Evolutionary conservation across 2,797 vertebrate species (phyloP).

Genomic region (Sebastes goodei): DNA sequence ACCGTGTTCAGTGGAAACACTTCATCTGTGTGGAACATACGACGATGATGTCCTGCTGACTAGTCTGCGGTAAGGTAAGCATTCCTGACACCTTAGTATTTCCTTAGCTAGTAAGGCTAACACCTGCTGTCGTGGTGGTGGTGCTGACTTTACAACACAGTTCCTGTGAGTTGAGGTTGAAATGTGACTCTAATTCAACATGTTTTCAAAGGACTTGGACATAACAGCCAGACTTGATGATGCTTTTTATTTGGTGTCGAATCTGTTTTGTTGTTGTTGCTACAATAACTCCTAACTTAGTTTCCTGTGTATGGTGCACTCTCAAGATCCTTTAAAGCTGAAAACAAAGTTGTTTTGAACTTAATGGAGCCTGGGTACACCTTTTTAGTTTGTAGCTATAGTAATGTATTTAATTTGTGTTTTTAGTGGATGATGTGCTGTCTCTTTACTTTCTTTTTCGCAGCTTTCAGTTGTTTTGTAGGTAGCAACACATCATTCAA

Average conservation of each 20-base stretch:
- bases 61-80: neutral
- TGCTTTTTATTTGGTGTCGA: neutral
- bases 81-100: fast-evolving
- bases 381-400: fast-evolving
- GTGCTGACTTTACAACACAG: neutral
- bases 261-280: neutral
- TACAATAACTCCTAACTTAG: too few species aligned
- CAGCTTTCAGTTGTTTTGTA: neutral
- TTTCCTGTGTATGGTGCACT: too few species aligned
- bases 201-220: neutral
- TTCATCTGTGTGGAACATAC: neutral
- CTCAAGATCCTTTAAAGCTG: neutral
- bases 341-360: neutral
- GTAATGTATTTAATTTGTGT: neutral
- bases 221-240: neutral
- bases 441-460: neutral
- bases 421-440: neutral
- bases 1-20: fast-evolving
- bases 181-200: neutral
- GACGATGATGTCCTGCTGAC: fast-evolving
- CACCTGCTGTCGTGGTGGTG: neutral
- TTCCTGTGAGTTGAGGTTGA: neutral
- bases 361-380: neutral
- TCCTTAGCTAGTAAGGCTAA: neutral
- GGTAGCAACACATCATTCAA: neutral